Percentiles rank a stretch among this genome's conserved stretches.
Conservation (phyloP, 2,113 vertebrate species). For the Athene cunicularia region DNA sequence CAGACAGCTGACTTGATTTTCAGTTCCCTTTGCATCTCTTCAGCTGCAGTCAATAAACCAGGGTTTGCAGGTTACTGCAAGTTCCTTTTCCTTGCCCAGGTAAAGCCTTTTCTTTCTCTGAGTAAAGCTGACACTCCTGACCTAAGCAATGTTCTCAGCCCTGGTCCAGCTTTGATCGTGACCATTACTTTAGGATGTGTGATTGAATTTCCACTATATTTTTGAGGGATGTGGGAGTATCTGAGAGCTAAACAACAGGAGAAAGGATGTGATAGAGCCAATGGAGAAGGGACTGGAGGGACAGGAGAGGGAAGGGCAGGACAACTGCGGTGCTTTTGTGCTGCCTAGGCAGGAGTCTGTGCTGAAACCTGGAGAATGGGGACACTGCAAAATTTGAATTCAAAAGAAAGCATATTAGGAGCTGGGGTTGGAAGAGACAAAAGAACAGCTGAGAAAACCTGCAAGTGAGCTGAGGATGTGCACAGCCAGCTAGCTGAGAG, state of each 20-base stretch:
- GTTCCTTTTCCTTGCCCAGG: not conserved
- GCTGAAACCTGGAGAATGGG: not conserved
- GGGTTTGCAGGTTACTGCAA: not conserved
- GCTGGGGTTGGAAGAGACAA: not conserved
- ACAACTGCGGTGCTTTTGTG: not conserved
- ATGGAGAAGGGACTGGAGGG: not conserved
- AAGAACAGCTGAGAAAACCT: not conserved
- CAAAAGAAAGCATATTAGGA: not conserved
- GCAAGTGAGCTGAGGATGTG: not conserved
- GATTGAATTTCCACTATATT: not conserved
- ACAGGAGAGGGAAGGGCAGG: not conserved
- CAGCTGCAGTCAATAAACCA: not conserved
- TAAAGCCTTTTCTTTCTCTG: not conserved
- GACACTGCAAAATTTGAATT: not conserved
- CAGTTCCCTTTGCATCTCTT: not conserved
- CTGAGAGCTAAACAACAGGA: not conserved
- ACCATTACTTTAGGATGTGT: not conserved
- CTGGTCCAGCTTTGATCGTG: not conserved
- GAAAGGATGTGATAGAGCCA: not conserved
- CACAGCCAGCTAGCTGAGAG: rapidly evolving
- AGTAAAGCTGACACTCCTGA: not conserved
- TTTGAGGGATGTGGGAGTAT: not conserved
- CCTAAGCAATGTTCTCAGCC: not conserved
- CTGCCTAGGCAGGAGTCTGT: not conserved
- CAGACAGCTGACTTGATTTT: not conserved